Percentiles rank a stretch among this genome's conserved stretches.
phyloP scores from a whole-genome alignment of 2,113 vertebrate species.

The Boulengerochromis microlepis region DNA sequence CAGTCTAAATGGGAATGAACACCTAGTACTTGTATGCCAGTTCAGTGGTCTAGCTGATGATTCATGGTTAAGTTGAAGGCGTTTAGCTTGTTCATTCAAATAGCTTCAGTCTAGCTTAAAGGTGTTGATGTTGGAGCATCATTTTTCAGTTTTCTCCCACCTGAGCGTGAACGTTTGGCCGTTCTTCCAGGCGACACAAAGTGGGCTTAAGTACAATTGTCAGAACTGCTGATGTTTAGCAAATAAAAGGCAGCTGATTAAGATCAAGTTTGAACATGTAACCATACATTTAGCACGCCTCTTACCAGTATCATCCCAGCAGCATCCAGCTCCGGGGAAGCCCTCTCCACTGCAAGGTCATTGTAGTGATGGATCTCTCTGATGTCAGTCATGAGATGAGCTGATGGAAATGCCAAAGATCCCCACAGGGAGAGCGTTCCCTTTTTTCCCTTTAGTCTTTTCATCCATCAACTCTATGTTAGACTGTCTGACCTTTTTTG shows the following conservation, averaged over 20 bases:
- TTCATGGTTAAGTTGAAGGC: not conserved
- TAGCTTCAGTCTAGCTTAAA: not conserved
- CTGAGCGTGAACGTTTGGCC: rapidly evolving
- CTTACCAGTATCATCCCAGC: not conserved
- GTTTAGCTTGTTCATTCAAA: not conserved
- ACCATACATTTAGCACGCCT: not conserved
- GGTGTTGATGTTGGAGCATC: not conserved
- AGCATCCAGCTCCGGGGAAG: not conserved
- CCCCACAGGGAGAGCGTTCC: not conserved
- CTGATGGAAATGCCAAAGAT: not conserved
- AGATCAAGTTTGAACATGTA: not conserved
- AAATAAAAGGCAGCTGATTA: not conserved
- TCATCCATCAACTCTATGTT: not conserved
- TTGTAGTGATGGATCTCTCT: not conserved
- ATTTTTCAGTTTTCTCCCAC: not conserved
- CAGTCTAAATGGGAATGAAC: not conserved
- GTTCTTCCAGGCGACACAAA: not conserved
- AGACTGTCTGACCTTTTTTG: not conserved
- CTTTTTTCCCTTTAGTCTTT: not conserved
- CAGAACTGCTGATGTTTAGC: not conserved
- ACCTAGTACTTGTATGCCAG: not conserved
- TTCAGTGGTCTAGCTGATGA: not conserved
- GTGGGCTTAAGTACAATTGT: not conserved
- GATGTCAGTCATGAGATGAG: not conserved
- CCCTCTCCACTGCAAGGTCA: not conserved